These are phyloP conservation scores for Leucania comma DNA, from an alignment of 2,888 invertebrate species.

Conservation along the genomic window DNA sequence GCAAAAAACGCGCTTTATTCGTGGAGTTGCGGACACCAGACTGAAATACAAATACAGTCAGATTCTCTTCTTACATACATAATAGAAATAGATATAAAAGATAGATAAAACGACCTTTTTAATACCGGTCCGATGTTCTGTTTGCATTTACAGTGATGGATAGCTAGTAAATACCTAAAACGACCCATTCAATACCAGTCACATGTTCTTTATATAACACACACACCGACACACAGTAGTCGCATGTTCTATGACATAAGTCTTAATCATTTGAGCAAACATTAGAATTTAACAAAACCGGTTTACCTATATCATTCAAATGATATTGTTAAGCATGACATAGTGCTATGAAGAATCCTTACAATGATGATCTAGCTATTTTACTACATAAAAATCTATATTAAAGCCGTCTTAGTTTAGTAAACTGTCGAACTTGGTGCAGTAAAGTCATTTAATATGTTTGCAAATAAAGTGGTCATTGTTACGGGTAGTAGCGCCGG, in stretches of 20 bases:
- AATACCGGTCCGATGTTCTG: too few relatives aligned
- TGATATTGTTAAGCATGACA: too few relatives aligned
- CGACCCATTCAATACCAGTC: not conserved
- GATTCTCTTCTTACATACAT: too few relatives aligned
- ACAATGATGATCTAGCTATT: not conserved
- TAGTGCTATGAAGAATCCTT: not conserved
- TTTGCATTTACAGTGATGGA: too few relatives aligned
- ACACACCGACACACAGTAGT: too few relatives aligned
- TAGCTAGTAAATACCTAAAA: not conserved
- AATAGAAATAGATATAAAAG: too few relatives aligned
- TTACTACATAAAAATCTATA: not conserved
- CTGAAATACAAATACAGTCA: too few relatives aligned
- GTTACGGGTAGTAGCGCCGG: slow-evolving; percentile 68
- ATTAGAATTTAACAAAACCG: not conserved
- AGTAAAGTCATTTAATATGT: slow-evolving; percentile 27
- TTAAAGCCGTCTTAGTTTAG: not conserved
- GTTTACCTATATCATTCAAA: not conserved
- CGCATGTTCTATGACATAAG: not conserved
- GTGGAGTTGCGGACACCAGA: too few relatives aligned
- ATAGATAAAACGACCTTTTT: too few relatives aligned
- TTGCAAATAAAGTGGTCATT: slow-evolving; percentile 64
- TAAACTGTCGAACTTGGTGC: not conserved
- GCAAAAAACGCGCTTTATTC: too few relatives aligned
- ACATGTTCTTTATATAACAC: too few relatives aligned
- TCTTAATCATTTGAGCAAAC: not conserved